A percentile compares a stretch with the other conserved stretches of the same genome.
phyloP scores from a whole-genome alignment of 2,888 invertebrate species.

The Agrochola litura region DNA sequence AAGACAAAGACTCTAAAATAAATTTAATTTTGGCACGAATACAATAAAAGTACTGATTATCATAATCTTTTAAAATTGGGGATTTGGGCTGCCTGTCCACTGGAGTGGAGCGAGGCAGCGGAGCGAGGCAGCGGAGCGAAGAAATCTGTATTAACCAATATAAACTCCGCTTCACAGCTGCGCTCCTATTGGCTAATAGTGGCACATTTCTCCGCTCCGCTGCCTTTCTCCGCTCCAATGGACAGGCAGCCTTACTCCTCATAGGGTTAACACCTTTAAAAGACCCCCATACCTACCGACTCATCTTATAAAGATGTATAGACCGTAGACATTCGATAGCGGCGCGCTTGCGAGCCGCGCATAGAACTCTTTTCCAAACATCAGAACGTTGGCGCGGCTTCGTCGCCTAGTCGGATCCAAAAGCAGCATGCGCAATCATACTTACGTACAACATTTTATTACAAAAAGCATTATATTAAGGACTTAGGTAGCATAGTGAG shows the following conservation, averaged over 20 bases:
- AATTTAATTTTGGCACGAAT: background rate
- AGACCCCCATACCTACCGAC: slow-evolving; percentile 92
- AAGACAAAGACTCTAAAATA: background rate
- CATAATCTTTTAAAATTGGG: background rate
- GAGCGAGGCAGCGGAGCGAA: no score
- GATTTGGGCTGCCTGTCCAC: background rate
- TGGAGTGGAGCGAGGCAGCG: no score
- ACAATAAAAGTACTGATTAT: background rate
- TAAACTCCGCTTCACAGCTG: no score
- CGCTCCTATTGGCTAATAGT: no score
- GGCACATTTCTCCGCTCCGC: no score
- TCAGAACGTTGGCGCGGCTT: slow-evolving; percentile 93
- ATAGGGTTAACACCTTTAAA: background rate
- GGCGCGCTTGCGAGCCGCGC: slow-evolving; percentile 97
- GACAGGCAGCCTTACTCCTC: no score
- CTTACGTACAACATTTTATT: slow-evolving; percentile 51
- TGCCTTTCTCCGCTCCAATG: no score
- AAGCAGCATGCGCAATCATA: slow-evolving; percentile 82
- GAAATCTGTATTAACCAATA: no score
- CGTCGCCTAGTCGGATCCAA: slow-evolving; percentile 92
- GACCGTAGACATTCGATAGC: slow-evolving; percentile 99
- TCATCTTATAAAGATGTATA: slow-evolving; percentile 97
- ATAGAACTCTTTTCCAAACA: slow-evolving; percentile 95
- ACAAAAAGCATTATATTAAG: background rate
- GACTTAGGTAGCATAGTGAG: no score